Conservation (phyloP, 2,113 vertebrate species). For the Myrmecophaga tridactyla region DNA sequence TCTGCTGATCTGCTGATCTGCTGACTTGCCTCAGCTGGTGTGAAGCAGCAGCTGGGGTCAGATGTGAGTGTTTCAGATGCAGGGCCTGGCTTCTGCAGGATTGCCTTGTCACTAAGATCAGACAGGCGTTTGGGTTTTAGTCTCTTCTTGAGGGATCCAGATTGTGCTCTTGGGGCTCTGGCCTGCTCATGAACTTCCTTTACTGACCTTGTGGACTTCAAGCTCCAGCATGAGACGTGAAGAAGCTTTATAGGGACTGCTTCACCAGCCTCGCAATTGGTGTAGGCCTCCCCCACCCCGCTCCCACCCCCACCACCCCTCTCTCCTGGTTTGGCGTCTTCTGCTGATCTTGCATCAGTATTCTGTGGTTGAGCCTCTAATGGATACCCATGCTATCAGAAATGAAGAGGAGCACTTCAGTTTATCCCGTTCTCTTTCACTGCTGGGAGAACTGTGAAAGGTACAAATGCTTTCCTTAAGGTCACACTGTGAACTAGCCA, state of each 20-base stretch:
- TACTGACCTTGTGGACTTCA: neutral
- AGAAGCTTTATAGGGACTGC: neutral
- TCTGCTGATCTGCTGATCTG: neutral
- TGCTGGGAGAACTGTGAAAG: neutral
- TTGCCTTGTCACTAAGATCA: neutral
- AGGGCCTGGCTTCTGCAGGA: neutral
- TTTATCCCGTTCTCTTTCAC: neutral
- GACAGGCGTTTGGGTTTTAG: neutral
- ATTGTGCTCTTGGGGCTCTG: neutral
- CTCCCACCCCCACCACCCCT: too few species aligned
- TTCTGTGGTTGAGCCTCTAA: neutral
- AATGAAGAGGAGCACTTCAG: neutral
- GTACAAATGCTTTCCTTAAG: too few species aligned
- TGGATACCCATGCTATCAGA: neutral
- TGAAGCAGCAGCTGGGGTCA: neutral
- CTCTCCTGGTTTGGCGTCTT: neutral
- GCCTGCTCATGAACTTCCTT: accelerated
- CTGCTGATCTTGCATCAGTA: neutral
- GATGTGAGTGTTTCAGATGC: accelerated
- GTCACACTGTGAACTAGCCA: neutral
- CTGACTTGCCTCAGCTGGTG: neutral
- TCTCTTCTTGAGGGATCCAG: neutral
- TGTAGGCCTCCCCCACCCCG: neutral
- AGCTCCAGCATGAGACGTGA: neutral
- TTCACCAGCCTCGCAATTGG: neutral